Percentiles rank a stretch among this genome's conserved stretches.
These are phyloP conservation scores for Heterodera carotae DNA, from an alignment of 1,140 invertebrate genomes.

Conservation along the genomic window DNA sequence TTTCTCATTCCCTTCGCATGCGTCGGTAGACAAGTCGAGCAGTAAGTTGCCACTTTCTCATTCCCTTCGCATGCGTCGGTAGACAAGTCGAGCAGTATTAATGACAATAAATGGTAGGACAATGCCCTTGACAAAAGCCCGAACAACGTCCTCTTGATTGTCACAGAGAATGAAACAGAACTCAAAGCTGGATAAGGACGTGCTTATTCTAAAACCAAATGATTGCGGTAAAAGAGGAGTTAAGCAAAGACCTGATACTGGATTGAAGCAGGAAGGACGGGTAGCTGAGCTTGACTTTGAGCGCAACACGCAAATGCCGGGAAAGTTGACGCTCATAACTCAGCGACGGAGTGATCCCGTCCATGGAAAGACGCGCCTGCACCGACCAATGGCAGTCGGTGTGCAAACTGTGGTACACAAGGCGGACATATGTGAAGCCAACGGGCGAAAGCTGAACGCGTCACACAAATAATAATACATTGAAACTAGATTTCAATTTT, in stretches of 20 bases:
- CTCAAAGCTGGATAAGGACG: slow-evolving; percentile 58
- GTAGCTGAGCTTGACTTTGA: slow-evolving; percentile 44
- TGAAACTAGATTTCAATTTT: too few species aligned
- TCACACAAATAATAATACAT: too few species aligned
- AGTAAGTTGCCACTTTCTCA: background rate
- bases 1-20: background rate
- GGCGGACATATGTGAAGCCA: slow-evolving; percentile 33
- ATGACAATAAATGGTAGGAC: slow-evolving; percentile 48
- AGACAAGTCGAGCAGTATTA: slow-evolving; percentile 51
- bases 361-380: slow-evolving; percentile 1
- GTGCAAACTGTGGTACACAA: slow-evolving; percentile 48
- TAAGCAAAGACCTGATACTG: slow-evolving; percentile 51
- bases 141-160: slow-evolving; percentile 52
- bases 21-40: slow-evolving; percentile 43
- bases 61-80: background rate
- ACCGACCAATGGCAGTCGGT: slow-evolving; percentile 22
- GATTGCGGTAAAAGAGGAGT: too few species aligned
- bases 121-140: slow-evolving; percentile 52
- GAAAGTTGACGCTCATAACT: slow-evolving; percentile 53
- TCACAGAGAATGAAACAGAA: slow-evolving; percentile 60
- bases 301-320: slow-evolving; percentile 48
- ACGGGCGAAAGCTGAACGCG: slow-evolving; percentile 13
- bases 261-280: slow-evolving; percentile 50
- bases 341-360: slow-evolving; percentile 52
- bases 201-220: slow-evolving; percentile 48